Evolutionary conservation across 2,797 vertebrate genomes (phyloP).

Genomic region (Etheostoma perlongum): DNA sequence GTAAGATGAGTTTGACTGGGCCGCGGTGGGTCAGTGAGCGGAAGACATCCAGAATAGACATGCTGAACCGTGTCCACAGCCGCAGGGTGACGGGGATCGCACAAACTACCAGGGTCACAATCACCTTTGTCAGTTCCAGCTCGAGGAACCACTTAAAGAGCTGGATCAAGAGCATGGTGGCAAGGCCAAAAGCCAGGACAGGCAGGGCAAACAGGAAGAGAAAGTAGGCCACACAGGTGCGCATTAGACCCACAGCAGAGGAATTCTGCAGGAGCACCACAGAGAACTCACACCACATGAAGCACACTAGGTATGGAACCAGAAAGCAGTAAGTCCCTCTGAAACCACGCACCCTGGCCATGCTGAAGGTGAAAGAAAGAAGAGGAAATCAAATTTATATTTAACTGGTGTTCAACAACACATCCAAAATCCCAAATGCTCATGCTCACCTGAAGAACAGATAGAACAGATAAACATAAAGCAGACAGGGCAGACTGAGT

Average conservation of each 20-base stretch:
- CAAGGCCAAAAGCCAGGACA: conserved; percentile 88
- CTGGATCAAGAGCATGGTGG: conserved; percentile 88
- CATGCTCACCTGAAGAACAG: conserved; percentile 89
- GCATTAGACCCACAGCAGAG: conserved; percentile 91
- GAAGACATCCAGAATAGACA: conserved; percentile 87
- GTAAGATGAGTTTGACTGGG: conserved; percentile 94
- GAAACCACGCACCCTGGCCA: conserved; percentile 93
- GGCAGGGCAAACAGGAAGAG: conserved; percentile 96
- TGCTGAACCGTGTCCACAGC: conserved; percentile 91
- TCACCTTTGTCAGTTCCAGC: conserved; percentile 92
- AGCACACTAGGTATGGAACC: conserved; percentile 96
- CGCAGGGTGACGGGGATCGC: conserved; percentile 89
- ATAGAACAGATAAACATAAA: conserved; percentile 94
- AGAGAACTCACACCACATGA: conserved; percentile 98
- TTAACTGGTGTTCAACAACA: not conserved
- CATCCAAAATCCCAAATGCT: not conserved
- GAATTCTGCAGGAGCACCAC: conserved; percentile 91
- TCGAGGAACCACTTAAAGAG: conserved; percentile 92
- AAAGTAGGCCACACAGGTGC: conserved; percentile 95
- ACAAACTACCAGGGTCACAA: conserved; percentile 89
- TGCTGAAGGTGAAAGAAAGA: conserved; percentile 73
- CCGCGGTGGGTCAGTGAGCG: conserved; percentile 89
- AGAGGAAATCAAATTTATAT: not conserved
- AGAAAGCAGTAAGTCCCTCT: conserved; percentile 95
- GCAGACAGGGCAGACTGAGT: conserved; percentile 91